Conservation (phyloP, 2,797 vertebrate species). For the Gephyroberyx darwinii region DNA sequence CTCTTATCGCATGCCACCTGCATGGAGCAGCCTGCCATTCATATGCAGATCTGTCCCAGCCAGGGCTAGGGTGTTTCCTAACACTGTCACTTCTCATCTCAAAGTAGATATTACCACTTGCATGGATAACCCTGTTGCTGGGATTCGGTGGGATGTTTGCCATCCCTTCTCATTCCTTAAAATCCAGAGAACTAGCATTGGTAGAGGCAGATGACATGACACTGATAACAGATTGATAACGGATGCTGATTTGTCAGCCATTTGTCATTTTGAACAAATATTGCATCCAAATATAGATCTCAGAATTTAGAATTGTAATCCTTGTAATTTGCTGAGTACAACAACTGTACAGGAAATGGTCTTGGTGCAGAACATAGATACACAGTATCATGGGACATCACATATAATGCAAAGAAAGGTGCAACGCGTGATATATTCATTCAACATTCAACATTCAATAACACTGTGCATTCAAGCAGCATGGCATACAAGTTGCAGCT, state of each 20-base stretch:
- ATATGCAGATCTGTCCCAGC: slow-evolving; percentile 74
- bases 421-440: background rate
- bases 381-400: no score
- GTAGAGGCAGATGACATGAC: slow-evolving; percentile 9
- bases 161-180: slow-evolving; percentile 42
- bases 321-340: background rate
- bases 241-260: background rate
- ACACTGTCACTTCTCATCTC: slow-evolving; percentile 73
- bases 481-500: no score
- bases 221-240: background rate
- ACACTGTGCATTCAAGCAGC: no score
- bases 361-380: no score
- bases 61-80: slow-evolving; percentile 65
- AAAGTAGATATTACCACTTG: slow-evolving; percentile 61
- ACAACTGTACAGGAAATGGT: background rate
- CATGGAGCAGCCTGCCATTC: slow-evolving; percentile 74
- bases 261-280: no score
- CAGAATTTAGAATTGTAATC: background rate
- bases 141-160: slow-evolving; percentile 53
- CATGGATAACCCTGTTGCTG: slow-evolving; percentile 56
- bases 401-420: background rate
- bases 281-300: background rate
- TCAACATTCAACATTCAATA: slow-evolving; percentile 2
- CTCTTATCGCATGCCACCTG: slow-evolving; percentile 80
- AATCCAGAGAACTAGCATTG: slow-evolving; percentile 23